These are phyloP conservation scores for Conopomorpha cramerella DNA, from an alignment of 1,140 invertebrate species.

Conservation along the genomic window DNA sequence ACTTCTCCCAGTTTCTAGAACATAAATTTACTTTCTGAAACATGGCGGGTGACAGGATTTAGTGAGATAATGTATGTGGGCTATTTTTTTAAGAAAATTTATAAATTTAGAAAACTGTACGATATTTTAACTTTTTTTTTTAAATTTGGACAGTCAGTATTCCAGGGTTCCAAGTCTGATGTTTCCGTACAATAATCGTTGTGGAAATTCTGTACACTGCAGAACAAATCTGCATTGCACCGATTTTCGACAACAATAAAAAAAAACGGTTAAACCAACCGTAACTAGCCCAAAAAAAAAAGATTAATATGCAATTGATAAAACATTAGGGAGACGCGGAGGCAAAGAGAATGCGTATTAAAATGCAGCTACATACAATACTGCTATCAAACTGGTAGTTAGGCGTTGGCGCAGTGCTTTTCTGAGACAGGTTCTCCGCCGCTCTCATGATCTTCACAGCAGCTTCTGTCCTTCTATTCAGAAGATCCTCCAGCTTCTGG, in stretches of 20 bases:
- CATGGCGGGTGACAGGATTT: background rate
- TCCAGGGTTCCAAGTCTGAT: too few relatives aligned
- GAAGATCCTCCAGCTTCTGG: conserved; percentile 21
- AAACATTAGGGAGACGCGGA: too few relatives aligned
- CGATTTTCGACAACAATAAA: too few relatives aligned
- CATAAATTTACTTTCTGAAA: conserved; percentile 1
- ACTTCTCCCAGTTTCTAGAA: conserved; percentile 26
- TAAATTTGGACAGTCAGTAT: too few relatives aligned
- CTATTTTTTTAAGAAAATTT: background rate
- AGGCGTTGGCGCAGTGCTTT: conserved; percentile 9
- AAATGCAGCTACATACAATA: conserved; percentile 34
- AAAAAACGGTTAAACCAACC: too few relatives aligned
- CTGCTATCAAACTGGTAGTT: conserved; percentile 29
- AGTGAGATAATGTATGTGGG: background rate
- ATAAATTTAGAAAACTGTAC: background rate
- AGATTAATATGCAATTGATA: conserved; percentile 1
- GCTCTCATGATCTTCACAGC: conserved; percentile 37
- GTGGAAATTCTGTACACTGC: too few relatives aligned
- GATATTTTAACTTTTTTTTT: background rate
- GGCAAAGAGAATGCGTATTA: too few relatives aligned
- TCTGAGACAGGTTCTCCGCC: conserved; percentile 29
- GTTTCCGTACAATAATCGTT: too few relatives aligned
- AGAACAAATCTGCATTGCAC: too few relatives aligned
- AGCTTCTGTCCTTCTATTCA: conserved; percentile 23
- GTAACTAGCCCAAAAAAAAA: background rate